Evolutionary conservation across 2,888 invertebrate species (phyloP), one percentile per base, ranked within the genome.

Genomic region (Cryptus armator): DNA sequence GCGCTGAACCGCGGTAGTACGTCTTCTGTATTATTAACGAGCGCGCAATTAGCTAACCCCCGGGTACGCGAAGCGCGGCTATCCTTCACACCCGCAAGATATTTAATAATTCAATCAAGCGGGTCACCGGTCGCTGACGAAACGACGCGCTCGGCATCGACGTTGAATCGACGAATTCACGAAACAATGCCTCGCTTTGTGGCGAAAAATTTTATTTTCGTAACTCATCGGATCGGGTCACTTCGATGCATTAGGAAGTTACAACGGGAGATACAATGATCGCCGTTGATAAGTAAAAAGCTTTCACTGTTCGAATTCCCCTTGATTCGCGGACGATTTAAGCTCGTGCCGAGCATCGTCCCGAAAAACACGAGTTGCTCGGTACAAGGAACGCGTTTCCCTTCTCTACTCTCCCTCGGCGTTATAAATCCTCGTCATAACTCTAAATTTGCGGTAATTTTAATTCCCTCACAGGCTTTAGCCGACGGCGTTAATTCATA

Each of bases 401-500:
- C 43, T 37, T 37, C 37, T 74, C 80, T 46, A 37, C 66, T 62
- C 64, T 19, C 56, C 56, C 53, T 53, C 53, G 3, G 51, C 86
- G 89, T 88, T 88, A 91, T 92, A 92, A 93, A 92, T 93, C 90
- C 92, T 91, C 91, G 89, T 91, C 92, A 88, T 92, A 92, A 91
- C 91, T 92, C 90, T 89, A 91, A 88, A 89, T 92, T 92, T 92
- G 90, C 89, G 90, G 90, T 91, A 91, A 92, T 93, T 93, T 93
- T 91, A 92, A 92, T 92, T 91, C 92, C 89, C 90, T 76, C 80
- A 88, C 83, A 76, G 90, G 91, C 88, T 91, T 91, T 91, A 89
- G 37, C 88, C 87, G 88, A 89, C 87, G 89, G 37, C 90, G 90
- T 92, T 93, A 92, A 93, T 93, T 91, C 90, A 89, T 92, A 91